A percentile compares a stretch with the other conserved stretches of the same genome.
phyloP scores from a whole-genome alignment of 2,113 vertebrate species.

The Cyanoramphus novaezelandiae region DNA sequence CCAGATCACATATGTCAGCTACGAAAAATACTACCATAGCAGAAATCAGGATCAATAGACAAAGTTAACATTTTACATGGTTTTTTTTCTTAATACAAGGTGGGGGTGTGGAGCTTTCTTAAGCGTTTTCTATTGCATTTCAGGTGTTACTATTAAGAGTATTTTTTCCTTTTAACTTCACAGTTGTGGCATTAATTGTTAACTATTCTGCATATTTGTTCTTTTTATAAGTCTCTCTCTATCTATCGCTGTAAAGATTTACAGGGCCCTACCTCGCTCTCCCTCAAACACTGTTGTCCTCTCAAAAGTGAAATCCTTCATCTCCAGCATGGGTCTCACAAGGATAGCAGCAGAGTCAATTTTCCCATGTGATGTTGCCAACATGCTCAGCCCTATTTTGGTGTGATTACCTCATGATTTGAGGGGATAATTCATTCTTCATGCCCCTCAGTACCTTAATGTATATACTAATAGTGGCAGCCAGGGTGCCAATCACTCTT shows the following conservation, averaged over 20 bases:
- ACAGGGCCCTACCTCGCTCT: background rate
- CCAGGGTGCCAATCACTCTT: conserved; percentile 57
- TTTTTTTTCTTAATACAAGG: background rate
- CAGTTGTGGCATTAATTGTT: background rate
- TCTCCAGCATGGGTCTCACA: background rate
- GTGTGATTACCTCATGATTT: conserved; percentile 49
- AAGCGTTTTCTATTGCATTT: background rate
- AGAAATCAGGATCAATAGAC: background rate
- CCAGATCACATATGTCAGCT: background rate
- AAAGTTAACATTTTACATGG: background rate
- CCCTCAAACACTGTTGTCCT: background rate
- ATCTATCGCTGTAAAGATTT: background rate
- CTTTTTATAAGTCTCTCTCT: background rate
- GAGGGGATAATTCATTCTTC: conserved; percentile 54
- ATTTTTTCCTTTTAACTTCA: background rate
- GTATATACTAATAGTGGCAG: conserved; percentile 35
- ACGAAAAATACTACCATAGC: background rate
- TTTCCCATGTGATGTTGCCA: conserved; percentile 52
- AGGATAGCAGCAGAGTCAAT: conserved; percentile 31
- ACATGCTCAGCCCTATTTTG: conserved; percentile 33
- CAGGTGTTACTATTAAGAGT: background rate
- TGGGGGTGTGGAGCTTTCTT: background rate
- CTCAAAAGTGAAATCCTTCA: background rate
- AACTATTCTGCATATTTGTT: background rate
- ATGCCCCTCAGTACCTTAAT: conserved; percentile 36